These are phyloP conservation scores for Cantharis flavilabris DNA, from an alignment of 2,888 invertebrate genomes.

Conservation along the genomic window DNA sequence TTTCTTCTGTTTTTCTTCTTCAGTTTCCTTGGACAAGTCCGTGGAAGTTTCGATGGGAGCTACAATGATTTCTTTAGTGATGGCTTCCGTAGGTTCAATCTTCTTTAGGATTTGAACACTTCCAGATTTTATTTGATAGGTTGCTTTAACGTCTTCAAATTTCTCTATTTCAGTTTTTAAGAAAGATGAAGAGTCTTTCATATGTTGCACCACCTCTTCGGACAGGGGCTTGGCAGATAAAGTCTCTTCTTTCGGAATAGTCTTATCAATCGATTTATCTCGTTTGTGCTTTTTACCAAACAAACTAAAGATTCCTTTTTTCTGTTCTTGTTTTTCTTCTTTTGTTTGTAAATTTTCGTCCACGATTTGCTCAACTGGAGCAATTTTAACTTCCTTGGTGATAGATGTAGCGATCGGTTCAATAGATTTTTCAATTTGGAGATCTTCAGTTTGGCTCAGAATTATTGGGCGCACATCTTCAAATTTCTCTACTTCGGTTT, in stretches of 20 bases:
- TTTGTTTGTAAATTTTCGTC: not conserved
- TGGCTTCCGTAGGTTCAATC: not conserved
- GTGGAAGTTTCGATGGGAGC: not conserved
- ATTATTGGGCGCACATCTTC: conserved; percentile 17
- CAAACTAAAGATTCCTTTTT: conserved; percentile 30
- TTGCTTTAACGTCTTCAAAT: not conserved
- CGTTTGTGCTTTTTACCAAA: conserved; percentile 35
- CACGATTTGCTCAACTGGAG: not conserved
- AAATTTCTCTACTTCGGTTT: conserved; percentile 20
- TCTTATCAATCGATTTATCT: not conserved
- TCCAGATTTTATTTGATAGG: not conserved
- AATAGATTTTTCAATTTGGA: not conserved
- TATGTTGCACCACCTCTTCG: conserved; percentile 24
- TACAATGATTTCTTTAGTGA: too few relatives aligned
- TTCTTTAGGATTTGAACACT: not conserved
- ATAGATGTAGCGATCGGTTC: not conserved
- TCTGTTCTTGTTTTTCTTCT: not conserved
- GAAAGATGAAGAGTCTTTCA: conserved; percentile 34
- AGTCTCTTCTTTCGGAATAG: not conserved
- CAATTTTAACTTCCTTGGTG: not conserved
- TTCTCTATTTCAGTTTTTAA: conserved; percentile 35
- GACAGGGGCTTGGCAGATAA: not conserved
- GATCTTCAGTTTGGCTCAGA: not conserved
- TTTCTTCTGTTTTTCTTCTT: conserved; percentile 13
- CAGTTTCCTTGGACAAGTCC: not conserved